phyloP scores from a whole-genome alignment of 2,888 invertebrate species.

The Trissolcus brochymenae region DNA sequence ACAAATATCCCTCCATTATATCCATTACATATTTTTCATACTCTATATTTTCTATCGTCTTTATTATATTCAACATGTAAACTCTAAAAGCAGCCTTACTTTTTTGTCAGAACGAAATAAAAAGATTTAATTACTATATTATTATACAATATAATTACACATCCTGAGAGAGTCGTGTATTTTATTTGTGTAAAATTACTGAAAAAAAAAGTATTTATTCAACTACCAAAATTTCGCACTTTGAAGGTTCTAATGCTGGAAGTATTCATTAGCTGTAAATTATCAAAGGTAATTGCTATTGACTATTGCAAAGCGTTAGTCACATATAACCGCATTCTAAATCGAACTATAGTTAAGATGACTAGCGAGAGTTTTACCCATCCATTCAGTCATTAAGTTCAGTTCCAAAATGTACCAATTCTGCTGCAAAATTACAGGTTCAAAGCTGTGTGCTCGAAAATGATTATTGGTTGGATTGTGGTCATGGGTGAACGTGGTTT shows the following conservation, averaged over 20 bases:
- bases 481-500: constrained; percentile 33
- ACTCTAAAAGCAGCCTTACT: no score
- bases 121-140: no score
- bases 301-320: constrained; percentile 1
- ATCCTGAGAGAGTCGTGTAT: no score
- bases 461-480: constrained; percentile 41
- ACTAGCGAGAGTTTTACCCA: constrained; percentile 18
- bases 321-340: background rate
- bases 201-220: no score
- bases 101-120: no score
- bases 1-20: constrained; percentile 28
- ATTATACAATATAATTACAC: no score
- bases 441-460: constrained; percentile 31
- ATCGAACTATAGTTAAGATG: constrained; percentile 12
- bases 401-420: constrained; percentile 30
- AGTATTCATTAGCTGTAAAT: no score
- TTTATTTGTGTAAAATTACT: no score
- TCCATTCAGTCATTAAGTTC: constrained; percentile 35
- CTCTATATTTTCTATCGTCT: background rate
- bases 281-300: no score
- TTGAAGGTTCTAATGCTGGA: no score
- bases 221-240: no score
- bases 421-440: constrained; percentile 39
- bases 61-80: no score
- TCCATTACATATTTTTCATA: constrained; percentile 23